Percentiles rank a stretch among this genome's conserved stretches.
Conservation (phyloP, 2,113 vertebrate genomes). For the Ursus arctos region DNA sequence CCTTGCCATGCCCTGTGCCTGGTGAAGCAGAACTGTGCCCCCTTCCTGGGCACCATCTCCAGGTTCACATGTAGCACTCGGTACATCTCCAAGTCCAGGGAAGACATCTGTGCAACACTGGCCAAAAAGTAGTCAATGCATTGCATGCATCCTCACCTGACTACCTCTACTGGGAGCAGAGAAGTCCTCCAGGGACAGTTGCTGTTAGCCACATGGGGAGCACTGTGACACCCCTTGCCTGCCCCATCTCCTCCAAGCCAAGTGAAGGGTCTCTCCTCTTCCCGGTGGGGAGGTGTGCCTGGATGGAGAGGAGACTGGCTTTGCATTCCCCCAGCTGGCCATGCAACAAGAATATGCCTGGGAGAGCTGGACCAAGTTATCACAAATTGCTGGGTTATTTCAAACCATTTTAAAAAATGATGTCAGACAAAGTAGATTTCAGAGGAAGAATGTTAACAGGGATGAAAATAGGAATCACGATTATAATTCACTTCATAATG, state of each 20-base stretch:
- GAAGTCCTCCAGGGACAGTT: neutral
- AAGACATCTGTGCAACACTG: neutral
- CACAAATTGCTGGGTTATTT: neutral
- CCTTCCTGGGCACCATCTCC: neutral
- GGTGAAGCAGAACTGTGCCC: neutral
- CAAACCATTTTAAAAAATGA: neutral
- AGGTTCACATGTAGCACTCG: neutral
- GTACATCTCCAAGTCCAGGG: no score
- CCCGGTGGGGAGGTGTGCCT: neutral
- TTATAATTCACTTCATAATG: neutral
- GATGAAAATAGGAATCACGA: neutral
- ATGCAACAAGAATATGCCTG: rapidly evolving
- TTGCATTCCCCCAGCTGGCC: rapidly evolving
- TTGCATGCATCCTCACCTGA: rapidly evolving
- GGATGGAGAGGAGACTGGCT: no score
- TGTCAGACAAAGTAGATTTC: neutral
- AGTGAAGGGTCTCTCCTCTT: neutral
- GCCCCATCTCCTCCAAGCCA: neutral
- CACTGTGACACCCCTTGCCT: rapidly evolving
- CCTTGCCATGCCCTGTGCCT: neutral
- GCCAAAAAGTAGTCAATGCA: neutral
- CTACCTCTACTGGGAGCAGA: neutral
- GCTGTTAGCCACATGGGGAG: neutral
- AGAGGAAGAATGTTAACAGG: neutral
- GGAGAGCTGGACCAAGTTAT: no score